phyloP scores from a whole-genome alignment of 2,113 vertebrate species.

The Neotoma lepida region DNA sequence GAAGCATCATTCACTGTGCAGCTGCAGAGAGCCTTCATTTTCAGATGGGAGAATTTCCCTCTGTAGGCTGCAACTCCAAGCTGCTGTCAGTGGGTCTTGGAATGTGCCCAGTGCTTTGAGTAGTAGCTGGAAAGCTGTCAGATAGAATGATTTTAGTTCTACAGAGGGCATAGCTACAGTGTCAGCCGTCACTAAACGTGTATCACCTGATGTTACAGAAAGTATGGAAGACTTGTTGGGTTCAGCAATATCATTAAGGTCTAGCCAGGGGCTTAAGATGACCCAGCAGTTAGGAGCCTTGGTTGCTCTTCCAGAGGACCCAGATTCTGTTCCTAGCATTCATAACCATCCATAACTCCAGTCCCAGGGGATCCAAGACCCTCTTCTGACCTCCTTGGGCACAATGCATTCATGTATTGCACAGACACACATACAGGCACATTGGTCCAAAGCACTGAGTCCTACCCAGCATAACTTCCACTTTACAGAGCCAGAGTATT shows the following conservation, averaged over 20 bases:
- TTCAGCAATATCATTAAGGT: background rate
- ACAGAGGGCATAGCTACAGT: background rate
- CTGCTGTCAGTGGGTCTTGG: background rate
- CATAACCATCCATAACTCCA: background rate
- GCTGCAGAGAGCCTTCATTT: conserved; percentile 49
- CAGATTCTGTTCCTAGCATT: background rate
- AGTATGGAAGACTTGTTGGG: background rate
- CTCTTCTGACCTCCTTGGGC: background rate
- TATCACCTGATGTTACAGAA: background rate
- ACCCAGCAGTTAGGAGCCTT: background rate
- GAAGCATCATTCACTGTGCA: background rate
- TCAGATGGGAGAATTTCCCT: conserved; percentile 16
- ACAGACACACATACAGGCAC: background rate
- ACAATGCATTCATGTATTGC: background rate
- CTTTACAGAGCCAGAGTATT: background rate
- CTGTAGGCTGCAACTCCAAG: background rate
- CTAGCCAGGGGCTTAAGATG: background rate
- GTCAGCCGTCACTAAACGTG: background rate
- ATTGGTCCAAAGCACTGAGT: background rate
- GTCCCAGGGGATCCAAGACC: background rate
- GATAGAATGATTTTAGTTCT: background rate
- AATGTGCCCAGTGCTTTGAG: background rate
- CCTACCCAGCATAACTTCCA: background rate
- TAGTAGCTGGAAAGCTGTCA: background rate
- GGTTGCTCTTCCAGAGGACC: background rate